Evolutionary conservation across 2,888 invertebrate genomes (phyloP), one percentile per base, ranked within the genome.

Genomic region (Ametastegia equiseti): DNA sequence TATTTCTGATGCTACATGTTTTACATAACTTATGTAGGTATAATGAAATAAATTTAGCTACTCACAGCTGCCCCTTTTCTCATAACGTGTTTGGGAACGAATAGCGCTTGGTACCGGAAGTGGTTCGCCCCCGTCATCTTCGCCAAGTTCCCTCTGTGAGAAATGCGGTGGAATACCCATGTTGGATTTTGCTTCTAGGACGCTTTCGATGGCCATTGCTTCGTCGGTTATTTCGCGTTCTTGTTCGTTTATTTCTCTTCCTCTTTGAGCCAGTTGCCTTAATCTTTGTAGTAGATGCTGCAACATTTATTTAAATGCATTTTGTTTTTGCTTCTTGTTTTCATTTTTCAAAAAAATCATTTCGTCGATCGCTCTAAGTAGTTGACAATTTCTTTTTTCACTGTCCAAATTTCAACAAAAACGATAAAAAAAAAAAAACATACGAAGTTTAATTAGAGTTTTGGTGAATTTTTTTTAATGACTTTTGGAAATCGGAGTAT

Each of bases 51-150:
- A 84, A 83, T 57, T 33, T 2, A 15, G 54, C n/a, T 86, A 87
- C 89, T 91, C 75, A 90, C 89, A 87, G 84, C 85, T 88, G 13
- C 88, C 89, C 73, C 91, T 88, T 81, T 91, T 91, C 9, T 87
- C 88, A 2, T 87, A 81, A 78, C 87, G 88, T 50, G 85, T 65
- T 11, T 88, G 86, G 36, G 83, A 85, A 23, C 84, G 86, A 69
- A 88, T 84, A 13, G 90, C 87, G 36, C 88, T 88, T 1, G 91
- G 90, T 15, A 88, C 84, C 4, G 90, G 91, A 73, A 90, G 86
- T 67, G 83, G 81, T 81, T 90, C 89, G 1, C 85, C 69, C 9
- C 87, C 88, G 69, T 89, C 89, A 3, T 69, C 69, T 15, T 42
- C 78, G 36, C 15, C 23, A 7, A 54, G 27, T 30, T 79, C 57